Evolutionary conservation across 53 echinoderm and acorn worm species (phyloP), one percentile per base, ranked within the genome.

Genomic region (Apostichopus leukothele): DNA sequence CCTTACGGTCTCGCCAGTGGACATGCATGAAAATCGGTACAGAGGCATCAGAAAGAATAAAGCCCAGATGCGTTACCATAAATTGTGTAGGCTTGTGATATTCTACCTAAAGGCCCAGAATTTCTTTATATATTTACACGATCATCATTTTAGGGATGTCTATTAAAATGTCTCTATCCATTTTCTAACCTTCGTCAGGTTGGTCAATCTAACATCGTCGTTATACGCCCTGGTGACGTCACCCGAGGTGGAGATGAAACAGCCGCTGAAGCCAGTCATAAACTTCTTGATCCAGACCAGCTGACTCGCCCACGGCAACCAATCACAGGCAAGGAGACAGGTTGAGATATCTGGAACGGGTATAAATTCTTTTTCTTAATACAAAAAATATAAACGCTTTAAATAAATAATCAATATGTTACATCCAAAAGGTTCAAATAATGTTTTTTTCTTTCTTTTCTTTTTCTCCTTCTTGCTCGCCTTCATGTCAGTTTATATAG

Each of bases 271-370:
- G 20, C 90, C 92, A 9, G 90, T 83, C 21, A 76, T 88, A 8
- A 83, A 87, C 7, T 92, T 92, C 83, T 76, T 92, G 20, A 89
- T 87, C 26, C 92, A 92, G 83, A 90, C 74, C 14, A 87, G 83
- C 83, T 90, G 88, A 83, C 21, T 51, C 16, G 52, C 55, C 53
- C 9, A 19, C 22, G 81, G 81, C 7, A 22, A 23, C 53, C 10
- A 14, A 81, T 16, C 13, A 71, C 5, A 19, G 71, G 71, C 71
- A 71, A 71, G 71, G 18, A 16, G 4, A 16, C 13, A 71, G 18
- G 18, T 71, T 71, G 18, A 71, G 6, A 16, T n/a, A 16, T n/a
- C 18, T n/a, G 71, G 18, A 71, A 18, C 20, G 18, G 20, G 39
- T 39, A 39, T 27, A 39, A 39, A 39, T 0, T 39, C 39, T 39